Evolutionary conservation across 2,797 vertebrate species (phyloP), one percentile per base, ranked within the genome.

Genomic region (Pseudochaenichthys georgianus): DNA sequence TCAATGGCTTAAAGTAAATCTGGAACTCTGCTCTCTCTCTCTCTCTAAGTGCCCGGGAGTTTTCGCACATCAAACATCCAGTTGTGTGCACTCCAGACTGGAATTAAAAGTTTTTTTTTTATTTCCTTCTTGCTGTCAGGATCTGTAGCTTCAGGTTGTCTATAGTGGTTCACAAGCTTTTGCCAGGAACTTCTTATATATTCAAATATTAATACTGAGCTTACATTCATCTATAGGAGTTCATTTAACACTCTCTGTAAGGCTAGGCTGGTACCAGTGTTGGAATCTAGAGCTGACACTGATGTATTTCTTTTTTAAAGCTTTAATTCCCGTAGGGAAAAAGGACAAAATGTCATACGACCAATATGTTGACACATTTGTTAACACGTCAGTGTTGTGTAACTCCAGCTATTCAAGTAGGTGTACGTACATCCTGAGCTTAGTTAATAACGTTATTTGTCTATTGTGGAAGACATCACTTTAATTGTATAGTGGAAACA

Each of bases 1-100:
- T 87, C 77, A 77, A 53, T 83, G 88, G 87, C 84, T 92, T 90
- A 84, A 88, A 86, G 89, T 88, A 89, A 89, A 91, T 88, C 89
- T 86, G 78, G 77, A 82, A 82, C 89, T 85, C 83, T 88, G 84
- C 84, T 76, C 87, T 81, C 82, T 76, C 87, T 76, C 87, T 81
- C 82, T 58, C 77, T 79, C 79, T 77, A 82, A 83, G 84, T 86
- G 76, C 70, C 83, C 19, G 3, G 31, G 67, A 88, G 72, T 77
- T 87, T 85, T 75, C 77, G 81, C 80, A 86, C 83, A 85, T 90
- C 80, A 88, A 87, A 89, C 87, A 82, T 80, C 66, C 62, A 80
- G 75, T 59, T 46, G 45, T 67, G 64, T 77, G 70, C 66, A 64
- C 64, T 78, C 59, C 79, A 74, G 79, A 75, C 76, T 61, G 71